Evolutionary conservation across 2,888 invertebrate species (phyloP).

Genomic region (Synanthedon andrenaeformis): DNA sequence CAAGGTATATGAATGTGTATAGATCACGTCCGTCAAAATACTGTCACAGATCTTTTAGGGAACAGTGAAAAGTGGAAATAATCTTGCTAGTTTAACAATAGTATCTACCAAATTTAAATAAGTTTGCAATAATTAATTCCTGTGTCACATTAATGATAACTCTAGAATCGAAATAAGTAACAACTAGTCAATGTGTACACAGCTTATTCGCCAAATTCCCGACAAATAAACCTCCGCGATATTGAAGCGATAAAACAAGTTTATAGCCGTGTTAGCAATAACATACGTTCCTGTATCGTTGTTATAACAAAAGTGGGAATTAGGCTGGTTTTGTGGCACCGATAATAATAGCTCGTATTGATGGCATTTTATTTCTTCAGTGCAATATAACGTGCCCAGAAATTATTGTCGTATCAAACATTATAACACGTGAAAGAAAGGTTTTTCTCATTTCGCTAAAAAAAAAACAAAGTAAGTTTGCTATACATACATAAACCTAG

Average conservation of each 20-base stretch:
- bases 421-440: too few relatives aligned
- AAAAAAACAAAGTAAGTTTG: too few relatives aligned
- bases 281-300: constrained; percentile 3
- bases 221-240: constrained; percentile 12
- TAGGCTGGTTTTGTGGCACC: not conserved
- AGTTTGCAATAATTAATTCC: too few relatives aligned
- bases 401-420: too few relatives aligned
- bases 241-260: constrained; percentile 31
- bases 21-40: too few relatives aligned
- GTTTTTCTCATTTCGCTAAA: too few relatives aligned
- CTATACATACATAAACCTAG: too few relatives aligned
- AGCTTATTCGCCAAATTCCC: not conserved
- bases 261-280: constrained; percentile 27
- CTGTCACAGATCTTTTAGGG: too few relatives aligned
- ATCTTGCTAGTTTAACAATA: too few relatives aligned
- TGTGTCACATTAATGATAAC: not conserved
- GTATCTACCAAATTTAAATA: too few relatives aligned
- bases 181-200: not conserved
- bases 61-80: too few relatives aligned
- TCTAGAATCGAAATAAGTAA: not conserved
- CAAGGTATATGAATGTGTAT: too few relatives aligned
- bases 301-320: not conserved
- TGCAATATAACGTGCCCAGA: not conserved
- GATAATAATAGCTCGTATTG: not conserved
- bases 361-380: not conserved